Percentiles rank a stretch among this genome's conserved stretches.
phyloP scores from a whole-genome alignment of 2,797 vertebrate genomes.

The Pipistrellus pygmaeus region DNA sequence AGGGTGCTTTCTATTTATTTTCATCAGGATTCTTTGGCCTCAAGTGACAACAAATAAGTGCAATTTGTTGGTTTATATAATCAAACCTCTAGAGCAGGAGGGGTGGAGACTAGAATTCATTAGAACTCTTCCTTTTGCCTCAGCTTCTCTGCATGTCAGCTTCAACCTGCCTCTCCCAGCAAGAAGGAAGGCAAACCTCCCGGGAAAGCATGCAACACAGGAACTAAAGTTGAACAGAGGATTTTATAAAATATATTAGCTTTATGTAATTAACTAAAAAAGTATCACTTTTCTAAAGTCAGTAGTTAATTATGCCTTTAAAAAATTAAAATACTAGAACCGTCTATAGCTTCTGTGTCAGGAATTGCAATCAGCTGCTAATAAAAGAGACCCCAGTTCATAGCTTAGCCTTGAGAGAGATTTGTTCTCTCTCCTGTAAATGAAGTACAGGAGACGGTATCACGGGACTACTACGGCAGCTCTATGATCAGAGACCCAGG shows the following conservation, averaged over 20 bases:
- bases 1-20: neutral
- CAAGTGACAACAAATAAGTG: neutral
- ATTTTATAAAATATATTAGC: neutral
- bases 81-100: neutral
- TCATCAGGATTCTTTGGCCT: neutral
- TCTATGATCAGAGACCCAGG: neutral
- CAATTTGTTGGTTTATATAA: neutral
- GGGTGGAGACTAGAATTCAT: neutral
- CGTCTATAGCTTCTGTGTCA: neutral
- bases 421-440: neutral
- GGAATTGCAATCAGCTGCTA: neutral
- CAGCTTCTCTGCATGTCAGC: neutral
- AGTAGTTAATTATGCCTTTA: neutral
- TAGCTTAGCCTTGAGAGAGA: neutral
- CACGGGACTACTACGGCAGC: neutral
- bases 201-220: neutral
- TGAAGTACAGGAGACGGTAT: neutral
- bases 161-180: neutral
- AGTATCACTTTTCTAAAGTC: neutral
- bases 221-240: neutral
- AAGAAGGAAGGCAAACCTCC: neutral
- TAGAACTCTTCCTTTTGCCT: neutral
- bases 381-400: neutral
- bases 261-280: neutral
- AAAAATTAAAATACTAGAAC: constrained; percentile 33